phyloP scores from a whole-genome alignment of 2,797 vertebrate genomes.

The Fratercula arctica region DNA sequence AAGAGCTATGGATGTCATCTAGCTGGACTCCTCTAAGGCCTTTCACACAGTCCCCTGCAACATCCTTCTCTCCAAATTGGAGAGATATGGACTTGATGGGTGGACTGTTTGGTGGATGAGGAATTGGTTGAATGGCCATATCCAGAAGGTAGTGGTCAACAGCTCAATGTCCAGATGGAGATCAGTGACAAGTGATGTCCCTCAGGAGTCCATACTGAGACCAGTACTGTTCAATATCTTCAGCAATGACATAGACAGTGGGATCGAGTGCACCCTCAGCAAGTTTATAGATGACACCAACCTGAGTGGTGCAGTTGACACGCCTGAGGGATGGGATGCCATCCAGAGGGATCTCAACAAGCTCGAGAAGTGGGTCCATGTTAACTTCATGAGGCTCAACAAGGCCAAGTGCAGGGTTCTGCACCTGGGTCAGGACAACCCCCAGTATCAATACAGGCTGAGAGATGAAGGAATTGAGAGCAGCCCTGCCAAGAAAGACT shows the following conservation, averaged over 20 bases:
- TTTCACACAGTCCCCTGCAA: neutral
- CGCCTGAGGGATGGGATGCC: no score
- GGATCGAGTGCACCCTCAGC: neutral
- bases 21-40: neutral
- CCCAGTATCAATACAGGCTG: neutral
- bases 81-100: neutral
- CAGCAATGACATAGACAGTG: neutral
- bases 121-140: neutral
- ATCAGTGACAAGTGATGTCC: neutral
- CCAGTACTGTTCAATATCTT: neutral
- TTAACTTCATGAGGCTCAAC: neutral
- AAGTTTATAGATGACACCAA: neutral
- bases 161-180: no score
- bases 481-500: neutral
- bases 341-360: neutral
- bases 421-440: neutral
- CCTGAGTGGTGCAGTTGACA: neutral
- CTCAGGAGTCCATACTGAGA: accelerated
- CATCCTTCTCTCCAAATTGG: neutral
- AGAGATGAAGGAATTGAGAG: neutral
- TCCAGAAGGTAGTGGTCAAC: neutral
- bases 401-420: neutral
- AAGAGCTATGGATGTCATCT: neutral
- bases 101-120: neutral
- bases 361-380: accelerated